Evolutionary conservation across 2,113 vertebrate species (phyloP).

Genomic region (Mola mola): DNA sequence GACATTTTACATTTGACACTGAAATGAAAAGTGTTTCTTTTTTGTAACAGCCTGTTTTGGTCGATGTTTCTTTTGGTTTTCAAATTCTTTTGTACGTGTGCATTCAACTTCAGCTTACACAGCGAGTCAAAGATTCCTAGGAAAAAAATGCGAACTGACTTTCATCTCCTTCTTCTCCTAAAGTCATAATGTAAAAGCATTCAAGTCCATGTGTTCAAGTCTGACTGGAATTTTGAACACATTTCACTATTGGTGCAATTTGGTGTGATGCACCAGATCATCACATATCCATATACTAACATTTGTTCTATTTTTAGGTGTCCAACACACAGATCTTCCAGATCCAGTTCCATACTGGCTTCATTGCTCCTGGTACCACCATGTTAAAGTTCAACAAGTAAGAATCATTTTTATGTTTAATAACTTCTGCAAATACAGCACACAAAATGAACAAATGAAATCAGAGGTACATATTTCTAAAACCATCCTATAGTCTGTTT

Average conservation of each 20-base stretch:
- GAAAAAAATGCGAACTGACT: too few relatives aligned
- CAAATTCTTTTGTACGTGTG: background rate
- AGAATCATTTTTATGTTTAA: constrained; percentile 57
- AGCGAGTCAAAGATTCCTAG: too few relatives aligned
- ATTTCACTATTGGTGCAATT: background rate
- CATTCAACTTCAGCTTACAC: background rate
- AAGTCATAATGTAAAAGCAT: too few relatives aligned
- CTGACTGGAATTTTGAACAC: background rate
- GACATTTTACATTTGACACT: too few relatives aligned
- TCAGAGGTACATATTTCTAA: too few relatives aligned
- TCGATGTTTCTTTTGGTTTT: background rate
- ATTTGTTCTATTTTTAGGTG: constrained; percentile 80
- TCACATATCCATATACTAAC: background rate
- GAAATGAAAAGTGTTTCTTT: background rate
- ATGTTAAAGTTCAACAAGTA: constrained; percentile 95
- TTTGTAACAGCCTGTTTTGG: background rate
- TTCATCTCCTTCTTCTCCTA: too few relatives aligned
- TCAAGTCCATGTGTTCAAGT: too few relatives aligned
- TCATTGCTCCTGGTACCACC: constrained; percentile 91
- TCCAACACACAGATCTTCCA: constrained; percentile 99
- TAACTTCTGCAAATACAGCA: background rate
- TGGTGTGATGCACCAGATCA: background rate
- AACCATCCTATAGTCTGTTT: background rate
- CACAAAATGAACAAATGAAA: background rate
- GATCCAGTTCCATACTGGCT: constrained; percentile 98